phyloP scores from a whole-genome alignment of 1,140 invertebrate species.

The Acromyrmex heyeri region DNA sequence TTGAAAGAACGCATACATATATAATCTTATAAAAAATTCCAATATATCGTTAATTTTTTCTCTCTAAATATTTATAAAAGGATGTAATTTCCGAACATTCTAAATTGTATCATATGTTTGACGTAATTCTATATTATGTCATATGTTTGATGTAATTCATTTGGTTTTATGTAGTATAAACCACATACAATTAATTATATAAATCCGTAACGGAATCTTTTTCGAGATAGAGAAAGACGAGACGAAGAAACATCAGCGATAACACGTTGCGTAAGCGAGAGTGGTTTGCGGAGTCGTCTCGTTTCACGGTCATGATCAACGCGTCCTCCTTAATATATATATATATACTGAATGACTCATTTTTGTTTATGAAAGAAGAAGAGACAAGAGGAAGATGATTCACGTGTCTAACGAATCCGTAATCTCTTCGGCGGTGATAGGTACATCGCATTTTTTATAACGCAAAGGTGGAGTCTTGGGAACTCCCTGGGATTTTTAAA shows the following conservation, averaged over 20 bases:
- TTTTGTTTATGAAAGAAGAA: constrained; percentile 52
- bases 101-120: not conserved
- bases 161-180: not conserved
- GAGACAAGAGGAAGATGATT: constrained; percentile 43
- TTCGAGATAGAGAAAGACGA: constrained; percentile 11
- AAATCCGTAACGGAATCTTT: not conserved
- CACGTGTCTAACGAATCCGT: not conserved
- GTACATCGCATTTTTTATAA: not conserved
- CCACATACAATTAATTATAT: not conserved
- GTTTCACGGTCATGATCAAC: constrained; percentile 58
- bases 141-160: not conserved
- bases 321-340: constrained; percentile 27
- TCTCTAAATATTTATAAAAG: not conserved
- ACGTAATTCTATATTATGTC: too few species aligned
- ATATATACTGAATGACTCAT: constrained; percentile 33
- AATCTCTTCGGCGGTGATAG: not conserved
- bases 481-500: not conserved
- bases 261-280: constrained; percentile 35
- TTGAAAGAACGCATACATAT: not conserved
- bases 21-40: not conserved
- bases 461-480: not conserved
- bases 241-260: constrained; percentile 24
- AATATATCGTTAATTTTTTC: not conserved
- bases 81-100: not conserved
- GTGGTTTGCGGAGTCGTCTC: constrained; percentile 27